A percentile compares a stretch with the other conserved stretches of the same genome.
Conservation (phyloP, 2,113 vertebrate species). For the Lota lota region DNA sequence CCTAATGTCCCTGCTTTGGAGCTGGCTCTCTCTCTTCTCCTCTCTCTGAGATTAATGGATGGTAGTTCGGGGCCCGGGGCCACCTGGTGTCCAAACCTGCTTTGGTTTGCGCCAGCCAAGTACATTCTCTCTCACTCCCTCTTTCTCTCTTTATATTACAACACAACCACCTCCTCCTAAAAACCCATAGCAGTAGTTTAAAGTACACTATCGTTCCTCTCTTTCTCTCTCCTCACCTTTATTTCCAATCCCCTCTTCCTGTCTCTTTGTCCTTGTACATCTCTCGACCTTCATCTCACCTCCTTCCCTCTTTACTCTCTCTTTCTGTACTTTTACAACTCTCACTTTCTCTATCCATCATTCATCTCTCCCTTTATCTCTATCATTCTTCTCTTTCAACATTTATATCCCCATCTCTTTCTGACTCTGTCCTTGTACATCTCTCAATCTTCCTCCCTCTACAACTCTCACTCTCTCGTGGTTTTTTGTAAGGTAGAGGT, state of each 20-base stretch:
- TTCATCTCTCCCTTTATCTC: background rate
- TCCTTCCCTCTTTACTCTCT: no score
- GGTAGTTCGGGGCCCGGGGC: conserved; percentile 27
- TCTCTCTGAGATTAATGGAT: conserved; percentile 49
- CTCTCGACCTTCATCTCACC: background rate
- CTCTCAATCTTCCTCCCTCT: conserved; percentile 18
- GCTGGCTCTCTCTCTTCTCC: conserved; percentile 19
- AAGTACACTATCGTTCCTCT: background rate
- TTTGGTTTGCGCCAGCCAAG: conserved; percentile 29
- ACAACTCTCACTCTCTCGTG: conserved; percentile 26
- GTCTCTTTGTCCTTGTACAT: conserved; percentile 19
- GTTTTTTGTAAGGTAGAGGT: conserved; percentile 3
- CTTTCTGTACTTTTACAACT: no score
- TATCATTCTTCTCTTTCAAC: background rate
- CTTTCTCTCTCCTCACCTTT: background rate
- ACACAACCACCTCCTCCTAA: no score
- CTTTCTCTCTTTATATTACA: background rate
- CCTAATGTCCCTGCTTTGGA: conserved; percentile 29
- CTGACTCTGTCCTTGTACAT: conserved; percentile 33
- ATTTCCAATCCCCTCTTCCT: background rate
- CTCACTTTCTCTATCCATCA: conserved; percentile 17
- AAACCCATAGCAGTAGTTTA: no score
- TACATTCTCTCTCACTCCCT: conserved; percentile 12
- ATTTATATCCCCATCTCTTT: conserved; percentile 14
- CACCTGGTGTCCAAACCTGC: conserved; percentile 3